Conservation (phyloP, 2,797 vertebrate species). For the Hippopotamyrus pictus region DNA sequence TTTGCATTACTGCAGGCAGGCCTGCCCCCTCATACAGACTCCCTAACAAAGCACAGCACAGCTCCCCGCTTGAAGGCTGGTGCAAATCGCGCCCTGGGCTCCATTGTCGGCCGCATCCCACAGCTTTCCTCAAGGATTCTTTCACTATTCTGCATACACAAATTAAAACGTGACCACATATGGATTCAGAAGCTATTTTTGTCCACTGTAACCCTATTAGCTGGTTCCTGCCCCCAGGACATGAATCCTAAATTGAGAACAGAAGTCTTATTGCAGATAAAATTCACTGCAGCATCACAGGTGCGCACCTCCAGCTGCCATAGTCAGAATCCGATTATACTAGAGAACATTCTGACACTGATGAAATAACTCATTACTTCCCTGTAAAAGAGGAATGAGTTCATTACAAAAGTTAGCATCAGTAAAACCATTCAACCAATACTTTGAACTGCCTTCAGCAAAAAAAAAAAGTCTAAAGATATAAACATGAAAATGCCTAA, state of each 20-base stretch:
- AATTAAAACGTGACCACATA: neutral
- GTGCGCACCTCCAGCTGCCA: neutral
- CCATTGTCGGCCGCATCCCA: neutral
- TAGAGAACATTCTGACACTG: neutral
- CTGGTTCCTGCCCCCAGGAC: neutral
- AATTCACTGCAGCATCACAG: neutral
- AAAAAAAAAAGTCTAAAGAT: neutral
- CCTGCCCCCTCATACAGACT: neutral
- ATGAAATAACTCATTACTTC: neutral
- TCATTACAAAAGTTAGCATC: neutral
- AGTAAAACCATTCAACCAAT: neutral
- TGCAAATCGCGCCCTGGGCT: neutral
- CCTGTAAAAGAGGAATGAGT: neutral
- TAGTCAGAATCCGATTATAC: neutral
- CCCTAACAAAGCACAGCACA: neutral
- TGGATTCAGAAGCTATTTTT: neutral
- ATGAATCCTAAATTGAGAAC: neutral
- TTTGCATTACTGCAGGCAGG: neutral
- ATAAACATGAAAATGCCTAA: neutral
- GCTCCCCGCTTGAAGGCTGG: neutral
- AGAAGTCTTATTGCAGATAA: neutral
- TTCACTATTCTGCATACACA: neutral
- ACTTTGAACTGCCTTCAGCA: neutral
- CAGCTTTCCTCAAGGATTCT: neutral
- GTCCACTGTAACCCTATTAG: neutral